Evolutionary conservation across 1,140 invertebrate genomes (phyloP).

Genomic region (Archegozetes longisetosus): DNA sequence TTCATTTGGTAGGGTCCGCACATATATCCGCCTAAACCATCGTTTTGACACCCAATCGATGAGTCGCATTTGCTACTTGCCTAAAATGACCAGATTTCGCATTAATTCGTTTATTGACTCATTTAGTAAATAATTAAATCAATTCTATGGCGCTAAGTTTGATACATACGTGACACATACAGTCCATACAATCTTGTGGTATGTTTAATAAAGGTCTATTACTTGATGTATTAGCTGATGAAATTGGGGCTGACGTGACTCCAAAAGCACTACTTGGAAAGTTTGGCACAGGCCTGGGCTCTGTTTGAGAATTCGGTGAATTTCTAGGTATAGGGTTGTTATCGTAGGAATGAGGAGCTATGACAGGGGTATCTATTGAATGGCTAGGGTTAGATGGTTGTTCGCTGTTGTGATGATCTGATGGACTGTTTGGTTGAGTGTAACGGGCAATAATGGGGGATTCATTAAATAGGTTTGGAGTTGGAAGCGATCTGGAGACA

Average conservation of each 20-base stretch:
- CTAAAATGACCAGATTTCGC: background rate
- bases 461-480: background rate
- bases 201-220: no score
- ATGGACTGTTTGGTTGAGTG: background rate
- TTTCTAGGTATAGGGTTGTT: no score
- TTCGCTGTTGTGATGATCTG: background rate
- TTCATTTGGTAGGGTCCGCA: conserved; percentile 72
- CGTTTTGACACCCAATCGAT: conserved; percentile 18
- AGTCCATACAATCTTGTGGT: conserved; percentile 14
- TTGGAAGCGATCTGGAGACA: background rate
- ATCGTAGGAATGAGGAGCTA: no score
- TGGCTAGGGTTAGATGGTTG: background rate
- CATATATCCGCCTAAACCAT: conserved; percentile 15
- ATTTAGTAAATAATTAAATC: background rate
- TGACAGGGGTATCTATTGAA: background rate
- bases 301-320: no score
- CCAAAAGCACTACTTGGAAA: background rate
- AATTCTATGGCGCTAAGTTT: background rate
- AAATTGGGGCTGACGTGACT: background rate
- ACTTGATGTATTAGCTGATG: no score
- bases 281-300: background rate
- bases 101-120: background rate
- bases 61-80: conserved; percentile 19
- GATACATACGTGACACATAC: conserved; percentile 15
- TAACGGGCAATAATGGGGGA: background rate